These are phyloP conservation scores for Eulacestoma nigropectus DNA, from an alignment of 2,113 vertebrate species.

Conservation along the genomic window DNA sequence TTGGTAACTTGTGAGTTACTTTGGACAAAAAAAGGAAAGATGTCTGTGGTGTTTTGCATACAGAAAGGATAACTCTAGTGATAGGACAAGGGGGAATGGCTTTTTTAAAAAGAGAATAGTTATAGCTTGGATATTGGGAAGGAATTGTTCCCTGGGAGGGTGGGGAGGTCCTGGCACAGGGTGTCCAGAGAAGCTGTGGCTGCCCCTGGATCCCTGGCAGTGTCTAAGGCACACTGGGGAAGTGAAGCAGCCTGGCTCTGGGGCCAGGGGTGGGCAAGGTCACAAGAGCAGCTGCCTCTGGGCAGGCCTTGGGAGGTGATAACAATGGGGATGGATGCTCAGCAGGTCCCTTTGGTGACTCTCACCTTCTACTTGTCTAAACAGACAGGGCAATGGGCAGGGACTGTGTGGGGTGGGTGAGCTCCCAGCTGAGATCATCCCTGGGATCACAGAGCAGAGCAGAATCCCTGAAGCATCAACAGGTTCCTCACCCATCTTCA, in stretches of 20 bases:
- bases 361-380: background rate
- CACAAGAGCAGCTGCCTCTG: background rate
- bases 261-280: background rate
- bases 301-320: background rate
- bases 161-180: background rate
- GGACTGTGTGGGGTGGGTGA: background rate
- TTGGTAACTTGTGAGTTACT: background rate
- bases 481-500: background rate
- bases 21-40: background rate
- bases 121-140: background rate
- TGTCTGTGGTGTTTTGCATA: background rate
- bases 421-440: background rate
- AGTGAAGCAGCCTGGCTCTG: background rate
- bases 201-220: background rate
- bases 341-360: background rate
- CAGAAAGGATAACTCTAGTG: background rate
- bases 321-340: accelerated
- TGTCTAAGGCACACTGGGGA: background rate
- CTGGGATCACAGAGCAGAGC: background rate
- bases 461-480: background rate
- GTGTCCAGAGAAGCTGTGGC: background rate
- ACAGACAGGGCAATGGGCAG: background rate
- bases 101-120: background rate
- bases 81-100: background rate
- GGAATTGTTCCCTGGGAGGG: background rate